A percentile compares a stretch with the other conserved stretches of the same genome.
These are phyloP conservation scores for Deilephila elpenor DNA, from an alignment of 2,888 invertebrate species.

Conservation along the genomic window DNA sequence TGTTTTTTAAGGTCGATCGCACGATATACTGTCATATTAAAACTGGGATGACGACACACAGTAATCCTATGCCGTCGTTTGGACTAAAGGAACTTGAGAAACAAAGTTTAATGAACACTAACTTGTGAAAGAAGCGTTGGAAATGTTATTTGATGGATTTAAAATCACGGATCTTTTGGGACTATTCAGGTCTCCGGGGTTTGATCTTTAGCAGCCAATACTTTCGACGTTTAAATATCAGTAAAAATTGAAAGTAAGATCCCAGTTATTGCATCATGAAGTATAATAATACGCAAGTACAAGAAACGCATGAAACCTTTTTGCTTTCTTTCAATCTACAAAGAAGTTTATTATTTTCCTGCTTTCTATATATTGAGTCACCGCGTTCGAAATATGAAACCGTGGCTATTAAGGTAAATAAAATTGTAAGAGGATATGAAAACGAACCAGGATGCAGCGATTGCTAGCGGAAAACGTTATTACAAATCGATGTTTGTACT, in stretches of 20 bases:
- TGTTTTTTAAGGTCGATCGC: not conserved
- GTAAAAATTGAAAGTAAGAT: not conserved
- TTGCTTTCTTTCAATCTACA: not conserved
- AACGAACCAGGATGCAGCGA: slow-evolving; percentile 12
- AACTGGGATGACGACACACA: not conserved
- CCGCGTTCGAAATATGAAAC: slow-evolving; percentile 1
- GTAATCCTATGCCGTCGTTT: too few relatives aligned
- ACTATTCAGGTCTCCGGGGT: too few relatives aligned
- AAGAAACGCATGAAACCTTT: slow-evolving; percentile 13
- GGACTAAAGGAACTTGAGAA: too few relatives aligned
- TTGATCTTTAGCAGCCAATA: not conserved
- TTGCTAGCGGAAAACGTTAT: slow-evolving; percentile 17
- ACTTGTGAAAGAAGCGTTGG: too few relatives aligned
- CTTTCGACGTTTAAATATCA: not conserved
- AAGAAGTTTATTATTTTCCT: not conserved
- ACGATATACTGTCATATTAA: not conserved
- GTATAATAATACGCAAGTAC: not conserved
- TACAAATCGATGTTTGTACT: not conserved
- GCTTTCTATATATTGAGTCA: slow-evolving; percentile 24
- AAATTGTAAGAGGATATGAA: slow-evolving; percentile 15
- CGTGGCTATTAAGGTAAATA: slow-evolving; percentile 2
- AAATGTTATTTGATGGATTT: too few relatives aligned
- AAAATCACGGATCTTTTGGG: too few relatives aligned
- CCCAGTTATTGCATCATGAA: not conserved
- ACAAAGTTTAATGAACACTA: too few relatives aligned